Evolutionary conservation across 2,113 vertebrate species (phyloP).

Genomic region (Gnathonemus echidnorhynchus): DNA sequence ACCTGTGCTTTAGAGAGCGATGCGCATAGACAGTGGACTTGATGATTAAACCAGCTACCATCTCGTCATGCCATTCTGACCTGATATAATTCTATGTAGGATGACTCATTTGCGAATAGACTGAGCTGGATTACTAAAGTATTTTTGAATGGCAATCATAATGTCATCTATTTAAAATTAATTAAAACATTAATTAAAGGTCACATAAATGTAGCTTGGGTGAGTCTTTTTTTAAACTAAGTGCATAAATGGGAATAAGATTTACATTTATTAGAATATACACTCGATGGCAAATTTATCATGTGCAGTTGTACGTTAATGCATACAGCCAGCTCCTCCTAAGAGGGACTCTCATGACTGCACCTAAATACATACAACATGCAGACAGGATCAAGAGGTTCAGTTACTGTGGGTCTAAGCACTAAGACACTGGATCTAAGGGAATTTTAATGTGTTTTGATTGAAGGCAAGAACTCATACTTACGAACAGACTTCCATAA

Average conservation of each 20-base stretch:
- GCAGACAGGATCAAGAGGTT: background rate
- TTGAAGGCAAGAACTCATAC: background rate
- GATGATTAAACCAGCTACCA: background rate
- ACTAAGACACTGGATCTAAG: background rate
- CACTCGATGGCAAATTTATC: background rate
- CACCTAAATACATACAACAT: background rate
- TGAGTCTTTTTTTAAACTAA: background rate
- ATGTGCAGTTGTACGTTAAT: background rate
- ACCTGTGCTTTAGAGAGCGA: background rate
- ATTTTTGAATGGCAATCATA: background rate
- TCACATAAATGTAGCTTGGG: background rate
- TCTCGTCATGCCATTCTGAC: background rate
- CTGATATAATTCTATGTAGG: background rate
- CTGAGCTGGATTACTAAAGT: background rate
- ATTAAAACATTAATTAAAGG: background rate
- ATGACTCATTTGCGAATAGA: background rate
- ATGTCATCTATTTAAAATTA: background rate
- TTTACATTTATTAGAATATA: background rate
- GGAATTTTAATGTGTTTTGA: background rate
- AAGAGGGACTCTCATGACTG: background rate
- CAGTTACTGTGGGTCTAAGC: background rate
- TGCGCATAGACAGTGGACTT: background rate
- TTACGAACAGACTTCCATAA: background rate
- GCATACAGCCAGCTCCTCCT: background rate
- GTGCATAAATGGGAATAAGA: background rate